Percentiles rank a stretch among this genome's conserved stretches.
These are phyloP conservation scores for Ashinkailepas kermadecensis DNA, from an alignment of 2,888 invertebrate species.

Conservation along the genomic window DNA sequence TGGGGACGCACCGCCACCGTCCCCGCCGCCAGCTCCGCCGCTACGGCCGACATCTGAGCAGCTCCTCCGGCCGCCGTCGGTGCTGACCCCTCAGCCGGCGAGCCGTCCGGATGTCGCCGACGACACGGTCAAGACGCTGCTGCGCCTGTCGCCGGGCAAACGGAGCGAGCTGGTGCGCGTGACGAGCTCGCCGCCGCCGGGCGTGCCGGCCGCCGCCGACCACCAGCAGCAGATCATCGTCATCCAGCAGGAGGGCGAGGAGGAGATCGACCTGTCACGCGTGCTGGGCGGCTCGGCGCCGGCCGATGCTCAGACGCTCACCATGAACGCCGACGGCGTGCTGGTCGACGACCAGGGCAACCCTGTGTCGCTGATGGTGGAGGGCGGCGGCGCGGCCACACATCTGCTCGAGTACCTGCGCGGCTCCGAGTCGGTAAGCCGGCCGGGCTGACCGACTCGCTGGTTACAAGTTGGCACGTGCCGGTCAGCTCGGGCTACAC, in stretches of 20 bases:
- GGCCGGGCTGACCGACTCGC: not conserved
- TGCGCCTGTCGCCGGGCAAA: constrained; percentile 37
- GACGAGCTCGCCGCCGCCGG: constrained; percentile 36
- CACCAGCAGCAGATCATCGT: constrained; percentile 42
- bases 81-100: not conserved
- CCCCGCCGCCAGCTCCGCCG: not conserved
- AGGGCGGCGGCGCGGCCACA: constrained; percentile 9
- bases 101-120: not conserved
- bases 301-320: not conserved
- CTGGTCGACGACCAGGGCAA: constrained; percentile 15
- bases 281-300: constrained; percentile 11
- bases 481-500: too few species aligned
- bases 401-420: constrained; percentile 15
- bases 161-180: constrained; percentile 50
- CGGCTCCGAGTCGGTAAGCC: not conserved
- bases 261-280: constrained; percentile 44
- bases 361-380: constrained; percentile 17
- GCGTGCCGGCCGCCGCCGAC: constrained; percentile 36
- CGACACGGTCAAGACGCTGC: not conserved
- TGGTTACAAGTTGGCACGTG: too few species aligned
- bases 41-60: not conserved
- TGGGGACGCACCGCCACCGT: not conserved
- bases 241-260: constrained; percentile 49
- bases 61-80: not conserved
- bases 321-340: constrained; percentile 17